A percentile compares a stretch with the other conserved stretches of the same genome.
Evolutionary conservation across 1,140 invertebrate species (phyloP).

Genomic region (Dufourea novaeangliae): DNA sequence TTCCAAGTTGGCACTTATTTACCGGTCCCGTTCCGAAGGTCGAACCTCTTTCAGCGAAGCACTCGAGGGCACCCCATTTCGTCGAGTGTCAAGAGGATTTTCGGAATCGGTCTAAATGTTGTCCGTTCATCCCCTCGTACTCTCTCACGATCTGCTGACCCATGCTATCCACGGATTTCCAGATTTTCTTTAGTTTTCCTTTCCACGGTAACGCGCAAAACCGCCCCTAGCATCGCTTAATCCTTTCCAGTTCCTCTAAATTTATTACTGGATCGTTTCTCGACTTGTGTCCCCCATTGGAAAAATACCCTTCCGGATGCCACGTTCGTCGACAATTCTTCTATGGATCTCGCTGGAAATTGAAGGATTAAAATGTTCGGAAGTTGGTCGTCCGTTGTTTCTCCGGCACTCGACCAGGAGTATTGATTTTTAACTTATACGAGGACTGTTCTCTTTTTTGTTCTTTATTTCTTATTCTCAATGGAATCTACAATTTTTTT

Average conservation of each 20-base stretch:
- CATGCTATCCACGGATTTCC: background rate
- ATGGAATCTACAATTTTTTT: too few relatives aligned
- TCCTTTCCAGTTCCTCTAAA: background rate
- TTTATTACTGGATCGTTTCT: background rate
- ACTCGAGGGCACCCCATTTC: constrained; percentile 14
- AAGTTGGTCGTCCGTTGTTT: background rate
- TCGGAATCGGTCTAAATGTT: constrained; percentile 27
- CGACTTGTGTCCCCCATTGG: background rate
- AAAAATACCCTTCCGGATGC: background rate
- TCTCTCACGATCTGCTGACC: background rate
- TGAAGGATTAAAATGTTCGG: background rate
- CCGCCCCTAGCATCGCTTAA: background rate
- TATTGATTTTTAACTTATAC: too few relatives aligned
- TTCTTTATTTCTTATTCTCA: too few relatives aligned
- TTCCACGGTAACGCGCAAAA: background rate
- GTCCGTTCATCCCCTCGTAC: background rate
- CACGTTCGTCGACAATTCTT: background rate
- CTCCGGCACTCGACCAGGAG: too few relatives aligned
- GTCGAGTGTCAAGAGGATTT: constrained; percentile 30
- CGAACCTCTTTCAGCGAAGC: background rate
- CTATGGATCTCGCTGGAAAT: background rate
- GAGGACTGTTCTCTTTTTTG: too few relatives aligned
- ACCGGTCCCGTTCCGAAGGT: background rate
- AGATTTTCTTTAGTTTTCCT: background rate
- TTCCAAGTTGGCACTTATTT: too few relatives aligned